Percentiles rank a stretch among this genome's conserved stretches.
Conservation (phyloP, 2,113 vertebrate genomes). For the Strix uralensis region DNA sequence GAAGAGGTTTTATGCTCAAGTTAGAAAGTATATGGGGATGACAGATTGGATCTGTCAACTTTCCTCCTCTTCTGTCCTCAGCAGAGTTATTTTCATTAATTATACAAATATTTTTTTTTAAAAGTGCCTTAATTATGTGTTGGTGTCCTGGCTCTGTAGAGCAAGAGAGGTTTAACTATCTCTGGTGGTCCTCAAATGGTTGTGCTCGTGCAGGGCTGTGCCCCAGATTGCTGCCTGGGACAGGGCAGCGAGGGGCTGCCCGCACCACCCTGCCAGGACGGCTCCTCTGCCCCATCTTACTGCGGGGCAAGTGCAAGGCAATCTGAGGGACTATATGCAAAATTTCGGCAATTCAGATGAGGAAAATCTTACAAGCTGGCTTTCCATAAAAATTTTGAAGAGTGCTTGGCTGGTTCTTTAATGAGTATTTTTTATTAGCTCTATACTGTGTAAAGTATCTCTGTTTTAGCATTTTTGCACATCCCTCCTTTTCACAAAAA, state of each 20-base stretch:
- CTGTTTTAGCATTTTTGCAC: background rate
- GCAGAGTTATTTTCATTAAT: background rate
- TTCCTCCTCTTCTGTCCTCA: background rate
- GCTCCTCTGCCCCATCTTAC: background rate
- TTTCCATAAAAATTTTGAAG: background rate
- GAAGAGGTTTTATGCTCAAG: conserved; percentile 44
- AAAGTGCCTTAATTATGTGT: background rate
- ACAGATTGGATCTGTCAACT: conserved; percentile 23
- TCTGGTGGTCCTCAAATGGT: background rate
- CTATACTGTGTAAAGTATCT: background rate
- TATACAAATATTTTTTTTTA: background rate
- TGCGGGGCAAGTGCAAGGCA: background rate
- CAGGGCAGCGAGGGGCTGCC: background rate
- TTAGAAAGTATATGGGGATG: conserved; percentile 3
- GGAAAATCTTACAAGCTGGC: background rate
- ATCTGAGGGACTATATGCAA: background rate
- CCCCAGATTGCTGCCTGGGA: rapidly evolving
- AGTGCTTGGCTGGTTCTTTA: background rate
- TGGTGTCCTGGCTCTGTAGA: background rate
- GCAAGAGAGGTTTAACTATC: background rate
- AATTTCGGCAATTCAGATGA: background rate
- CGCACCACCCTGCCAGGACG: background rate
- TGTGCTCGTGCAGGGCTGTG: rapidly evolving
- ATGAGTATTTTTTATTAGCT: background rate
- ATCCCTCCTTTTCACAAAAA: background rate